Conservation (phyloP, 1,140 invertebrate species). For the Caenorhabditis brenneri region DNA sequence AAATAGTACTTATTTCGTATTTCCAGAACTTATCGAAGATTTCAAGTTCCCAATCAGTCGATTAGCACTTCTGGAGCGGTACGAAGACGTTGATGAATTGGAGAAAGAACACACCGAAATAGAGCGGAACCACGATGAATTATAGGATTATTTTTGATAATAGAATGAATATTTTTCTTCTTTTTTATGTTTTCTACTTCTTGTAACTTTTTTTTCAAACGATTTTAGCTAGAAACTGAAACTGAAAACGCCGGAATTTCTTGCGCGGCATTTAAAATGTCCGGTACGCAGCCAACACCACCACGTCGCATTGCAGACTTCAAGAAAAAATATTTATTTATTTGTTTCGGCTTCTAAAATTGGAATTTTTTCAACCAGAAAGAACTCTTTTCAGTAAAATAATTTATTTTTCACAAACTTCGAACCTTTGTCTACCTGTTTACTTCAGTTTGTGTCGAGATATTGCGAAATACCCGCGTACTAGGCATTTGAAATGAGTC, state of each 20-base stretch:
- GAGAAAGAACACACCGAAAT: background rate
- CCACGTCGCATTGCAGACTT: background rate
- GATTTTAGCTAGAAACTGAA: background rate
- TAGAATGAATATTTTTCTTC: background rate
- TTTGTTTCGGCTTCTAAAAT: too few species aligned
- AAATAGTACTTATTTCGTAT: too few species aligned
- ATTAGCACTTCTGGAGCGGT: background rate
- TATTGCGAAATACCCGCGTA: too few species aligned
- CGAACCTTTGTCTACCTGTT: too few species aligned
- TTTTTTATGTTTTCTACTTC: background rate
- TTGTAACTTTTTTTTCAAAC: too few species aligned
- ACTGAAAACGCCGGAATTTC: background rate
- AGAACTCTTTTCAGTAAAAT: too few species aligned
- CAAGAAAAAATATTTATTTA: too few species aligned
- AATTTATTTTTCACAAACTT: too few species aligned
- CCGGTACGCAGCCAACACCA: background rate
- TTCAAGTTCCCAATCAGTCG: conserved; percentile 23
- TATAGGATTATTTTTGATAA: background rate
- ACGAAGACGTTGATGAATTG: background rate
- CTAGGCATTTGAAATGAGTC: too few species aligned
- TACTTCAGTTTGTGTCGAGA: too few species aligned
- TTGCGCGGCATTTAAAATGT: background rate
- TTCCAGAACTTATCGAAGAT: background rate
- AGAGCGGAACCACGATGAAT: background rate
- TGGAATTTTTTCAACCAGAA: too few species aligned